Conservation (phyloP, 2,888 invertebrate genomes). For the Dolomedes plantarius region DNA sequence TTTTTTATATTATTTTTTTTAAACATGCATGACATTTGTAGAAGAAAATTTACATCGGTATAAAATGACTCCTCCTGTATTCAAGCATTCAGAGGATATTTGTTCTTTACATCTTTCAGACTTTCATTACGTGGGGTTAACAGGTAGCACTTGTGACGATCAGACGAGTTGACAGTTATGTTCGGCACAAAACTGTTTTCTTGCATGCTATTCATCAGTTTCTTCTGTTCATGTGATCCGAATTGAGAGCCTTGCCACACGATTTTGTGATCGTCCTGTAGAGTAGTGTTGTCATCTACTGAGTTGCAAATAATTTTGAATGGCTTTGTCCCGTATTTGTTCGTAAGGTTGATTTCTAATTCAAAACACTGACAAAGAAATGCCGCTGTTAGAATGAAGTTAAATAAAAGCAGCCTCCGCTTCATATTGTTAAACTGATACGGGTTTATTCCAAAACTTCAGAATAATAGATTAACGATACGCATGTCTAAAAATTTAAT, state of each 20-base stretch:
- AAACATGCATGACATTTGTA: too few relatives aligned
- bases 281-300: not conserved
- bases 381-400: too few relatives aligned
- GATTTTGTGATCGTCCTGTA: not conserved
- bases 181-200: constrained; percentile 13
- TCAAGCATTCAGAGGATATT: too few relatives aligned
- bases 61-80: too few relatives aligned
- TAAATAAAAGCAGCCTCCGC: too few relatives aligned
- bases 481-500: too few relatives aligned
- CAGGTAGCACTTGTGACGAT: constrained; percentile 23
- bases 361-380: not conserved
- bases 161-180: constrained; percentile 25
- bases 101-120: too few relatives aligned
- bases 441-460: too few relatives aligned
- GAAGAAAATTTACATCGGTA: too few relatives aligned
- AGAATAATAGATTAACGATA: too few relatives aligned
- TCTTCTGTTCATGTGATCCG: constrained; percentile 4
- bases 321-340: not conserved
- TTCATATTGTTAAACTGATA: too few relatives aligned
- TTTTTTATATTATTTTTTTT: too few relatives aligned
- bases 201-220: not conserved
- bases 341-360: not conserved
- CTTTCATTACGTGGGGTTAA: not conserved
- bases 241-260: constrained; percentile 18
- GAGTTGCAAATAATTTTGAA: not conserved